Base-by-base conservation (phyloP, 37 sponge, comb jelly and placozoan genomes). In the Geodia barretti region DNA sequence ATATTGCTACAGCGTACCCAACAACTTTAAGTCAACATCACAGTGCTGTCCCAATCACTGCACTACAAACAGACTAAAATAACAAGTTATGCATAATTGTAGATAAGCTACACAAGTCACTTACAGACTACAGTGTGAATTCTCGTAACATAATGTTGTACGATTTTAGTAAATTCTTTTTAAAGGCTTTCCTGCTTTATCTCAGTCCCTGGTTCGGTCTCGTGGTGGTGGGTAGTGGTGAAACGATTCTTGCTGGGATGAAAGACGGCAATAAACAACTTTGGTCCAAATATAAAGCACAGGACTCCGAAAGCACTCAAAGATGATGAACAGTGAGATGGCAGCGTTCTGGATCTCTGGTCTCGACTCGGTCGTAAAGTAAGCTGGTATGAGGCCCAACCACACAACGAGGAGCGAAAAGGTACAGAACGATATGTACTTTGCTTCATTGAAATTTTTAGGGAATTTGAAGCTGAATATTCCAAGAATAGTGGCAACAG, bases 371-470 rank as follows among this genome's bases (percentile, higher is more conserved):
- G 81, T 81, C 9, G 68, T 60, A 70, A 86, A 67, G 82, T 64
- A 85, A 28, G 66, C 25, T 9, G 73, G 78, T 17, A 91, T 60
- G 60, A 86, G 82, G 1, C 39, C 75, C 25, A 86, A 33, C 91
- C 86, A 86, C 0, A 91, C 82, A 24, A 85, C 41, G 11, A 86
- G 81, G 0, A 91, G 59, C 29, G 83, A 41, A 41, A 86, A 80
- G 1, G 91, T 70, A 1, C 83, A 59, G 41, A 77, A 85, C 35
- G 76, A 61, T 11, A 86, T 70, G 38, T 79, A 82, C 41, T 77
- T 79, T 25, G 86, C 39, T 61, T 91, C 91, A 40, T 86, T 86
- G 74, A 86, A 91, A 58, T 91, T 91, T 8, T 58, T 83, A 2
- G 91, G 91, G 70, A 73, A 86, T 1, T 76, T 68, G 14, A 84